Evolutionary conservation across 1,140 invertebrate species (phyloP), one percentile per base, ranked within the genome.

Genomic region (Reticulitermes speratus): DNA sequence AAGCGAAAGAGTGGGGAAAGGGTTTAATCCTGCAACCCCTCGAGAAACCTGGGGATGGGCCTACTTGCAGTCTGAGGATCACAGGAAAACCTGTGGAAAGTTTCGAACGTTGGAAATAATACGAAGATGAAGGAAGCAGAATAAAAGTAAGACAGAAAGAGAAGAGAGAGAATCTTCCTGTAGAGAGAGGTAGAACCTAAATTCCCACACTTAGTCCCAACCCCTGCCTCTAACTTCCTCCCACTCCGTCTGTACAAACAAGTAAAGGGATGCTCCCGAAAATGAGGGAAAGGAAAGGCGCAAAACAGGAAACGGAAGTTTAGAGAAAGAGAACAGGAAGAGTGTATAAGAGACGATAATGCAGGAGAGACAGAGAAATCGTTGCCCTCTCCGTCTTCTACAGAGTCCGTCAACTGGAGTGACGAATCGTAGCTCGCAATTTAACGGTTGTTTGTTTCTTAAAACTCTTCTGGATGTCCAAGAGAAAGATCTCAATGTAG

Each of bases 381-480:
- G 30, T 30, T 75, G 25, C 65, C 6, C 65, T 75, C 65, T 75
- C 65, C n/a, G 25, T 75, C 65, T 75, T 16, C 14, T 25, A 11
- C 65, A 30, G 25, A 75, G 65, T 75, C 65, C 65, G 65, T 75
- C 65, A 75, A 75, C 25, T 75, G 0, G 65, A 75, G 65, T 75
- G 65, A 75, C n/a, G 65, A 75, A 75, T 75, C 65, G 65, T 1
- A 25, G n/a, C 8, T 75, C 65, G 65, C 65, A 75, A 75, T 75
- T 75, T 75, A 75, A 75, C 65, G 65, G 65, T 75, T 75, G 65
- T 75, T 75, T 75, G 65, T 75, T 75, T 75, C 65, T 75, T 75
- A 75, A 75, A 75, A 75, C 65, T 75, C 65, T 8, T 30, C 25
- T 30, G 25, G 59, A 9, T 65, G 59, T 65, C 59, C 19, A 65